Evolutionary conservation across 2,888 invertebrate species (phyloP).

Genomic region (Chrysolina haemoptera): DNA sequence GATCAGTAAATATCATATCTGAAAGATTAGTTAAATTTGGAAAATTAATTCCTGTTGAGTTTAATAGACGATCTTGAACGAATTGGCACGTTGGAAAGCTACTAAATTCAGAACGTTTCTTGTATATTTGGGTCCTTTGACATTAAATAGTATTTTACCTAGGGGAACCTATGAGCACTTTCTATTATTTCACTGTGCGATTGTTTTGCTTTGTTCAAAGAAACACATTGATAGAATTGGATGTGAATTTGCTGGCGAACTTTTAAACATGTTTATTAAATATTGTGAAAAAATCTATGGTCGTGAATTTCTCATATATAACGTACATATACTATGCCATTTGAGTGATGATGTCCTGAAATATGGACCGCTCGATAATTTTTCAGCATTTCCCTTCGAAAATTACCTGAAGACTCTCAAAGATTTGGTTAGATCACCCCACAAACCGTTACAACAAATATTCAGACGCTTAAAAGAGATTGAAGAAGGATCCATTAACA

Average conservation of each 20-base stretch:
- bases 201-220: conserved; percentile 28
- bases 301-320: conserved; percentile 33
- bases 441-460: conserved; percentile 35
- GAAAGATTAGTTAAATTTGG: conserved; percentile 17
- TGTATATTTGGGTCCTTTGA: conserved; percentile 37
- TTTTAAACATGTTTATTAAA: conserved; percentile 33
- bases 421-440: conserved; percentile 25
- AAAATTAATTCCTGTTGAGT: conserved; percentile 30
- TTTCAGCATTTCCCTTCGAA: conserved; percentile 31
- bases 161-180: conserved; percentile 35
- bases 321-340: conserved; percentile 24
- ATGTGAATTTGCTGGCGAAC: conserved; percentile 26
- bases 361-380: conserved; percentile 36
- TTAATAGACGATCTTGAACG: conserved; percentile 33
- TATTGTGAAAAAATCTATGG: conserved; percentile 37
- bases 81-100: conserved; percentile 38
- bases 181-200: conserved; percentile 36
- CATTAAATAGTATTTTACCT: conserved; percentile 25
- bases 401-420: conserved; percentile 34
- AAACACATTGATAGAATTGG: conserved; percentile 28
- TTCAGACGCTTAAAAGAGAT: conserved; percentile 28
- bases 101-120: conserved; percentile 38
- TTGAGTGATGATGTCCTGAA: conserved; percentile 33
- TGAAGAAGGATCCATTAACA: neutral
- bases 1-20: conserved; percentile 27